Evolutionary conservation across 1,140 invertebrate genomes (phyloP).

Genomic region (Heliconius eleuchia): DNA sequence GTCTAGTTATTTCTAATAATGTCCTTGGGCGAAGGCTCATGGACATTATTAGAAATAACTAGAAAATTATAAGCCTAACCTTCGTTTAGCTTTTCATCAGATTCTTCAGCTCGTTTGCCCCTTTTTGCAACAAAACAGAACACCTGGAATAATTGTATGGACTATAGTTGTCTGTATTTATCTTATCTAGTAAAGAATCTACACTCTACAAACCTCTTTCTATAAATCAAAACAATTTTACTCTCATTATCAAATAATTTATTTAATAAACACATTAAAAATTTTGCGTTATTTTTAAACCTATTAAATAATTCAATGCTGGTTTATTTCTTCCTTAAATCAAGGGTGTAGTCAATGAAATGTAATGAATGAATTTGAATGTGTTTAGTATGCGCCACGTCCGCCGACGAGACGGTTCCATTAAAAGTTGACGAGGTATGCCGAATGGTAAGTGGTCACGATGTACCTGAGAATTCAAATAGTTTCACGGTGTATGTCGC

Average conservation of each 20-base stretch:
- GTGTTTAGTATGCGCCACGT: constrained; percentile 34
- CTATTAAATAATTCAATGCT: constrained; percentile 20
- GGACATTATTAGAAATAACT: too few relatives aligned
- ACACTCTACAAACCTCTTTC: too few relatives aligned
- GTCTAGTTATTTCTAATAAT: not conserved
- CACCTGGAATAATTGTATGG: too few relatives aligned
- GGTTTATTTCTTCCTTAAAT: constrained; percentile 34
- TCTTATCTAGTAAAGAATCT: too few relatives aligned
- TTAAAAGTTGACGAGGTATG: constrained; percentile 31
- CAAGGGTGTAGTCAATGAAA: constrained; percentile 36
- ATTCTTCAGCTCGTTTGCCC: too few relatives aligned
- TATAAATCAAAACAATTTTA: too few relatives aligned
- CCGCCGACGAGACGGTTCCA: constrained; percentile 28
- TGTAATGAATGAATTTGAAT: constrained; percentile 40
- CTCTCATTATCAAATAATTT: not conserved
- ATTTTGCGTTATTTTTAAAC: not conserved
- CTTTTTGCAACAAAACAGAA: too few relatives aligned
- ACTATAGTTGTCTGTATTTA: too few relatives aligned
- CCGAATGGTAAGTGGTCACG: constrained; percentile 27
- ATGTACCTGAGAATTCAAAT: constrained; percentile 18
- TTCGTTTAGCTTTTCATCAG: too few relatives aligned
- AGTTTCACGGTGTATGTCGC: too few relatives aligned
- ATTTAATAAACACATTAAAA: not conserved
- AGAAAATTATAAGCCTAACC: too few relatives aligned
- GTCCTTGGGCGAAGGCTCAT: too few relatives aligned